Evolutionary conservation across 2,113 vertebrate species (phyloP).

Genomic region (Myrmecophaga tridactyla): DNA sequence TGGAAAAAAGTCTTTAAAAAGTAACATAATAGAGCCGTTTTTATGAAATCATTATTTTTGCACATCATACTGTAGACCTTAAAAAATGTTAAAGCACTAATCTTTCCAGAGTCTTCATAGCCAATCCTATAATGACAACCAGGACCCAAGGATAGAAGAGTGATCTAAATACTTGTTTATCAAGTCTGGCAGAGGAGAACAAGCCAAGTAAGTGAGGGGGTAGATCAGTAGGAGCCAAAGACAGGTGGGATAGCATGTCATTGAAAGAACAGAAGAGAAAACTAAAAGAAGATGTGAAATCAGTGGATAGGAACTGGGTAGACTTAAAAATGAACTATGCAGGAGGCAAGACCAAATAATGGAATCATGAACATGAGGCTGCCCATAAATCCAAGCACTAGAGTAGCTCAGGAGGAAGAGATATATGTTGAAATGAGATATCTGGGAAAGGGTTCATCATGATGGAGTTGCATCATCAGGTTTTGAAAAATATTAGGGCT

Average conservation of each 20-base stretch:
- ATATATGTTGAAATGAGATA: background rate
- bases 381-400: background rate
- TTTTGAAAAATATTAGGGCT: background rate
- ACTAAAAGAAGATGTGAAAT: background rate
- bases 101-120: background rate
- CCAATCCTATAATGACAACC: background rate
- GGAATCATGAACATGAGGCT: background rate
- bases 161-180: background rate
- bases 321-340: background rate
- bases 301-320: background rate
- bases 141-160: background rate
- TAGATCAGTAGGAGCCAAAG: background rate
- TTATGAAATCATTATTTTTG: background rate
- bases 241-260: background rate
- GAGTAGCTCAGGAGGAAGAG: background rate
- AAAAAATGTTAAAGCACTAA: background rate
- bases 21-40: background rate
- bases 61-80: background rate
- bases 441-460: background rate
- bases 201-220: background rate
- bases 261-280: background rate
- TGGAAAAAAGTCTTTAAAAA: background rate
- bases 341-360: background rate
- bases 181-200: background rate
- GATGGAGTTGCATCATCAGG: background rate